phyloP scores from a whole-genome alignment of 2,113 vertebrate species.

The Erythrolamprus reginae region DNA sequence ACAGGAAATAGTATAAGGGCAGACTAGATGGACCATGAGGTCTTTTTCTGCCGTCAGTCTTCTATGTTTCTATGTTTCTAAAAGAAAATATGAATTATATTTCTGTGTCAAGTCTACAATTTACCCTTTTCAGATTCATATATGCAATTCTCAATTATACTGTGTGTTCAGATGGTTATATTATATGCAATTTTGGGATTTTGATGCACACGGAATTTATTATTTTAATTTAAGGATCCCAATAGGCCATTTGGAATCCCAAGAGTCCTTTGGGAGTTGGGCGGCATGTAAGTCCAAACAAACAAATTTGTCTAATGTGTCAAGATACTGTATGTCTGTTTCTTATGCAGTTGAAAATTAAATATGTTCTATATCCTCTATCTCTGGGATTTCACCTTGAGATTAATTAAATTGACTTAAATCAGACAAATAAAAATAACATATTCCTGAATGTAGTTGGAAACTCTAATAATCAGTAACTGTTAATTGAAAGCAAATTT shows the following conservation, averaged over 20 bases:
- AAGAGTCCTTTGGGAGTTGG: too few species aligned
- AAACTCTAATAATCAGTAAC: not conserved
- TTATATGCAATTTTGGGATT: not conserved
- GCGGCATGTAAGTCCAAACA: too few species aligned
- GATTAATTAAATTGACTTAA: not conserved
- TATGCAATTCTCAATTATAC: not conserved
- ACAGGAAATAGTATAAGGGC: too few species aligned
- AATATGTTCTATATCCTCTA: not conserved
- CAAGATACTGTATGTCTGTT: not conserved
- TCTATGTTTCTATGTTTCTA: too few species aligned
- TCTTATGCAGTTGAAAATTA: not conserved
- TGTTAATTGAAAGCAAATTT: not conserved
- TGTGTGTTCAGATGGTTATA: not conserved
- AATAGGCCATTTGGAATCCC: not conserved
- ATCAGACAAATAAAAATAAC: not conserved
- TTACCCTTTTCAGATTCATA: not conserved
- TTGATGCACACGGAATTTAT: not conserved
- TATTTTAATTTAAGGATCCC: not conserved
- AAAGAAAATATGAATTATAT: not conserved
- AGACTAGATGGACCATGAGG: too few species aligned
- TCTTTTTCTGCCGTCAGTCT: too few species aligned
- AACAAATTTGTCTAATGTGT: not conserved
- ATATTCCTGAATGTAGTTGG: not conserved
- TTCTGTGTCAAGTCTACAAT: not conserved
- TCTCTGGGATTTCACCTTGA: not conserved